Evolutionary conservation across 2,113 vertebrate genomes (phyloP).

Genomic region (Beaufortia kweichowensis): DNA sequence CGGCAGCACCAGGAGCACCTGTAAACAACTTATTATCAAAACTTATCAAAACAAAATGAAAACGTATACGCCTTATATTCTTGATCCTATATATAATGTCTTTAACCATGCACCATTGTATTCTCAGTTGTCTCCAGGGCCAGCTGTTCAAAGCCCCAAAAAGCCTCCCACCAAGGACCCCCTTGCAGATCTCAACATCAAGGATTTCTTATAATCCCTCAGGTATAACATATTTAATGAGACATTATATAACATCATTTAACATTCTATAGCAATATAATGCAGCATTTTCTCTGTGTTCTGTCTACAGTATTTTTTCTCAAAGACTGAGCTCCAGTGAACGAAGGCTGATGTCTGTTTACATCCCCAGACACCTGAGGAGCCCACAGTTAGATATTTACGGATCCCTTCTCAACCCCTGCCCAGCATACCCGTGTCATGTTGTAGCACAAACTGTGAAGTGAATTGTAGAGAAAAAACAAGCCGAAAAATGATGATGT

Average conservation of each 20-base stretch:
- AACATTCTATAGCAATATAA: not conserved
- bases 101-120: conserved; percentile 18
- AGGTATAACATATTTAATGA: conserved; percentile 59
- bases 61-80: not conserved
- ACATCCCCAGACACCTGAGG: conserved; percentile 79
- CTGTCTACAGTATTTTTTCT: conserved; percentile 15
- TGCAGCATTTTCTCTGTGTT: not conserved
- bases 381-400: conserved; percentile 78
- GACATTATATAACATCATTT: not conserved
- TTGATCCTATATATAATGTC: not conserved
- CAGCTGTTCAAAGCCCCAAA: conserved; percentile 92
- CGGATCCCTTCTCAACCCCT: conserved; percentile 68
- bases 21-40: conserved; percentile 66
- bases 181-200: conserved; percentile 98
- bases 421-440: conserved; percentile 69
- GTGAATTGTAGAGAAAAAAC: conserved; percentile 81
- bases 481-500: conserved; percentile 71
- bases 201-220: conserved; percentile 97
- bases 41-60: not conserved
- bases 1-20: conserved; percentile 82
- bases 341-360: conserved; percentile 59
- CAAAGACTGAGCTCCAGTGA: conserved; percentile 47
- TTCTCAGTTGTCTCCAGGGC: conserved; percentile 90
- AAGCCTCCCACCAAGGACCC: conserved; percentile 96
- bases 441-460: conserved; percentile 96